Percentiles rank a stretch among this genome's conserved stretches.
These are phyloP conservation scores for Argentina silus DNA, from an alignment of 2,797 vertebrate species.

Conservation along the genomic window DNA sequence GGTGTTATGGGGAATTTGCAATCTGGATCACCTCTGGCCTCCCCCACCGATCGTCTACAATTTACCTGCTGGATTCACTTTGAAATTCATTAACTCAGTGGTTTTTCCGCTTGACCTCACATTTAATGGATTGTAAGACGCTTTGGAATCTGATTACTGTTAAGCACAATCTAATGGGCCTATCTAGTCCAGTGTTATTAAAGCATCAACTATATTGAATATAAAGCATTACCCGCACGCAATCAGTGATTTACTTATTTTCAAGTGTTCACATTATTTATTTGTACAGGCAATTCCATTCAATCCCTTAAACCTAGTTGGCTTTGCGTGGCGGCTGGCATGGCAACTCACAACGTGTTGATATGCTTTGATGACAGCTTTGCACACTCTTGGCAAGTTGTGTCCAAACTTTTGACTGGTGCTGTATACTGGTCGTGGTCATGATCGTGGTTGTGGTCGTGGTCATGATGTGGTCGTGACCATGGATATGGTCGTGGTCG, in stretches of 20 bases:
- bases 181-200: constrained; percentile 56
- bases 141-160: constrained; percentile 51
- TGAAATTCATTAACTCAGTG: constrained; percentile 45
- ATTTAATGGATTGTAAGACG: constrained; percentile 49
- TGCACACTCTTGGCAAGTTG: too few species aligned
- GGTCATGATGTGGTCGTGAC: too few species aligned
- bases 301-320: too few species aligned
- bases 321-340: too few species aligned
- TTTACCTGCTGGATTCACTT: constrained; percentile 51
- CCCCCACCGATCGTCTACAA: constrained; percentile 10
- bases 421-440: too few species aligned
- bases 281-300: background rate
- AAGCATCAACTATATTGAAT: constrained; percentile 40
- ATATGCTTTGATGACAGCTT: too few species aligned
- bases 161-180: constrained; percentile 45
- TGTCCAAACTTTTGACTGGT: too few species aligned
- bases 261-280: constrained; percentile 27
- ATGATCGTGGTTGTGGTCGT: too few species aligned
- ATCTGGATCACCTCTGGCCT: constrained; percentile 21
- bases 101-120: constrained; percentile 45
- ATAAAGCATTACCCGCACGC: constrained; percentile 36
- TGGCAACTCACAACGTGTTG: too few species aligned
- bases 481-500: too few species aligned
- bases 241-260: constrained; percentile 40
- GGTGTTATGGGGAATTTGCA: constrained; percentile 34